Percentiles rank a stretch among this genome's conserved stretches.
Evolutionary conservation across 2,888 invertebrate genomes (phyloP).

Genomic region (Luffia ferchaultella): DNA sequence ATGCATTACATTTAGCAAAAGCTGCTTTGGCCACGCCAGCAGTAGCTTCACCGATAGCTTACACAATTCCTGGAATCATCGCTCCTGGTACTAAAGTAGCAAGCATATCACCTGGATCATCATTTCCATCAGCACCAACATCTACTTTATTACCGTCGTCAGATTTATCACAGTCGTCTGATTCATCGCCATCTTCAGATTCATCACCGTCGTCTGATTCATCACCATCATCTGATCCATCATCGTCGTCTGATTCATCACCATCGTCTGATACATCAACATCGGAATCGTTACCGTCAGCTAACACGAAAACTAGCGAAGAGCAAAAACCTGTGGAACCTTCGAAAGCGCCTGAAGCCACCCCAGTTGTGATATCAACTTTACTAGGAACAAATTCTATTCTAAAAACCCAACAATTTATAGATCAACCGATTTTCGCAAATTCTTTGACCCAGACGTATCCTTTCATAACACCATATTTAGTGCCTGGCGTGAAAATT

Average conservation of each 20-base stretch:
- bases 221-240: too few relatives aligned
- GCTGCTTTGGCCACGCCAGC: conserved; percentile 15
- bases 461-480: neutral
- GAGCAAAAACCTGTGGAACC: neutral
- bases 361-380: neutral
- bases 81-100: conserved; percentile 7
- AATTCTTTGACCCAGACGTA: conserved; percentile 2
- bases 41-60: neutral
- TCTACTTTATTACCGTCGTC: too few relatives aligned
- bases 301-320: neutral
- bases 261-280: neutral
- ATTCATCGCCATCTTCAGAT: too few relatives aligned
- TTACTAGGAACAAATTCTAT: neutral
- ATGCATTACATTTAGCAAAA: conserved; percentile 26
- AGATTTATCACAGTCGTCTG: too few relatives aligned
- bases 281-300: neutral
- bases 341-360: neutral
- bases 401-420: neutral
- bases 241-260: too few relatives aligned
- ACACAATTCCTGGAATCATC: neutral
- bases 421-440: neutral
- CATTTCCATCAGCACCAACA: too few relatives aligned
- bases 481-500: neutral
- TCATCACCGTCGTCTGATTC: too few relatives aligned
- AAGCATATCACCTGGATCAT: too few relatives aligned